phyloP scores from a whole-genome alignment of 2,113 vertebrate genomes.

The Monopterus albus region DNA sequence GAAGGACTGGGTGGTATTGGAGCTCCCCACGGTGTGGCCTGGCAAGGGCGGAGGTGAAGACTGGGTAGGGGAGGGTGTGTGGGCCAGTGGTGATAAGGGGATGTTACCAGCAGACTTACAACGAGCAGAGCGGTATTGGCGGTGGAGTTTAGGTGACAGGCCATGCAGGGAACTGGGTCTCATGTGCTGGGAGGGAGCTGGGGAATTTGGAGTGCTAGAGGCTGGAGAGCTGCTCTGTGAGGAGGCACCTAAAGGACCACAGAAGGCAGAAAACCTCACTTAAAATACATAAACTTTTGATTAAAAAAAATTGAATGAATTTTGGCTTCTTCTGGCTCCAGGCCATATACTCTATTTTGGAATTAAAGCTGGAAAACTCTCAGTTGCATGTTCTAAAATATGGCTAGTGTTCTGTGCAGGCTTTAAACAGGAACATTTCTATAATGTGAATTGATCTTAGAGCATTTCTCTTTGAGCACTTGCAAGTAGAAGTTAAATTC shows the following conservation, averaged over 20 bases:
- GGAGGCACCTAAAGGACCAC: conserved; percentile 82
- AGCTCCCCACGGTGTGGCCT: conserved; percentile 89
- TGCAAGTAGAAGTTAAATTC: background rate
- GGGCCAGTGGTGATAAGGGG: conserved; percentile 90
- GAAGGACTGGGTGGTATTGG: conserved; percentile 91
- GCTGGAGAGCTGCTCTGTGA: conserved; percentile 93
- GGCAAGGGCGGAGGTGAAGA: conserved; percentile 88
- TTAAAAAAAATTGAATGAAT: conserved; percentile 2
- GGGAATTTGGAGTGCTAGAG: conserved; percentile 93
- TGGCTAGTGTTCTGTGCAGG: background rate
- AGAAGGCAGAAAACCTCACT: conserved; percentile 18
- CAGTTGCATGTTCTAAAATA: background rate
- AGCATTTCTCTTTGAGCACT: background rate
- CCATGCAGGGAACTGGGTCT: conserved; percentile 92
- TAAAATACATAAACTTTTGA: background rate
- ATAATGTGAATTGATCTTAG: background rate
- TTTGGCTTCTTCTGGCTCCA: background rate
- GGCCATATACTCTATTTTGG: background rate
- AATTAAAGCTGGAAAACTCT: background rate
- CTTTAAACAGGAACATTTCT: background rate
- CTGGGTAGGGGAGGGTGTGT: conserved; percentile 92
- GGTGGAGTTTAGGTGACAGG: conserved; percentile 91
- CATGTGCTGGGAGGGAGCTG: conserved; percentile 91
- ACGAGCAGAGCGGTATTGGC: conserved; percentile 92
- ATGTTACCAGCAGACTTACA: conserved; percentile 95